Base-by-base conservation (phyloP, 2,888 invertebrate genomes). In the Heteromurus nitidus region DNA sequence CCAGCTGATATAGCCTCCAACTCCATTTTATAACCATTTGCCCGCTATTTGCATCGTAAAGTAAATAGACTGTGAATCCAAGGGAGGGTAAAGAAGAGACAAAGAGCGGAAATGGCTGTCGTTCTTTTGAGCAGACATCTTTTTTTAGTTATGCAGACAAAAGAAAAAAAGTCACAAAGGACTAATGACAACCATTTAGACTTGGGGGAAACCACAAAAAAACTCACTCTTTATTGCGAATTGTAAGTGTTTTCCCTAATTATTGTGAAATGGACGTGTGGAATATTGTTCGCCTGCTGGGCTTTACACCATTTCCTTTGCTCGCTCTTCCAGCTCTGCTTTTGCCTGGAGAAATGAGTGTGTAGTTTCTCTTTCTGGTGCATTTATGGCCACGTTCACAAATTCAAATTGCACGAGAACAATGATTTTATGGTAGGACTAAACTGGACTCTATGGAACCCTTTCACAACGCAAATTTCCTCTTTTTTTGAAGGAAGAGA, bases 171-270 rank as follows among this genome's bases (percentile, higher is more conserved):
- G 70, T 30, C 31, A 50, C 47, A 50, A 30, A 68, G 50, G 44
- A 65, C 62, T 65, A 68, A 68, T 68, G 68, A 68, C 68, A 50
- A 65, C 44, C 65, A 44, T 65, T n/a, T 65, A 65, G 13, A 22
- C n/a, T n/a, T n/a, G n/a, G 20, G 30, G 72, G 18, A 62, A 74
- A 20, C 64, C 50, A 31, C 53, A 74, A 64, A 64, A 30, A 16
- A n/a, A n/a, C n/a, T n/a, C n/a, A 26, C 69, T 50, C 67, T 70
- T 72, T 44, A 72, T 24, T 60, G 44, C 24, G 47, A 72, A 72
- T 72, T 72, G 62, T 62, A 62, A 62, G 72, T 22, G 62, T 44
- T 72, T 58, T 72, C 44, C 42, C 47, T 72, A 72, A 72, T 60
- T n/a, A n/a, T n/a, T 72, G 62, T 62, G 36, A 62, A 28, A 47